Evolutionary conservation across 1,140 invertebrate species (phyloP), one percentile per base, ranked within the genome.

Genomic region (Lordiphosa clarofinis): DNA sequence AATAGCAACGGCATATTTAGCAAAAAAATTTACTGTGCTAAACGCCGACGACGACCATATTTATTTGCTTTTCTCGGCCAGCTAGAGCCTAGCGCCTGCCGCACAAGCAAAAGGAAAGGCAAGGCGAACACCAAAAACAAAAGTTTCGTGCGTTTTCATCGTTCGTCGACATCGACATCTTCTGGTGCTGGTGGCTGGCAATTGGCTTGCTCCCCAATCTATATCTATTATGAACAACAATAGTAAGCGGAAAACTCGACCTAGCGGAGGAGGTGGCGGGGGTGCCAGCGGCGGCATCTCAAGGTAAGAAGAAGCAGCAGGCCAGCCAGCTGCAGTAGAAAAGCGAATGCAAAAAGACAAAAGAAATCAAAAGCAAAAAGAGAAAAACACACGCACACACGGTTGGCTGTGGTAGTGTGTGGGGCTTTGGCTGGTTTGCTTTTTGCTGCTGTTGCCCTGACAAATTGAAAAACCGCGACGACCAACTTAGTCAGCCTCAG

Each of bases 221-320:
- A 57, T 43, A 66, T 57, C 47, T 62, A 70, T 64, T 68, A 87
- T 78, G 73, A 88, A 88, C 65, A 87, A 78, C 75, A 81, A 81
- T 76, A 88, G 76, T 62, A 88, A 88, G 78, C 86, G 86, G 52
- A 88, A 88, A 86, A 86, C 82, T 81, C 86, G 86, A 73, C 86
- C 86, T 57, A 82, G 73, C 60, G 82, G 76, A 21, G 73, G 71
- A 52, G 71, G 70, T 33, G 61, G 61, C 15, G 60, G 59, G 13
- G 60, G 60, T 68, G 62, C 72, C 63, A 73, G 78, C 73, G 81
- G 74, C 73, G 68, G 82, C 73, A 86, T 86, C 69, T 76, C 75
- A 81, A 86, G 82, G 82, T 86, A 86, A 86, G 82, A 76, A 71
- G 72, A 81, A 86, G 73, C 72, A 68, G 47, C 49, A 53, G 44